Evolutionary conservation across 2,113 vertebrate species (phyloP).

Genomic region (Meleagris gallopavo): DNA sequence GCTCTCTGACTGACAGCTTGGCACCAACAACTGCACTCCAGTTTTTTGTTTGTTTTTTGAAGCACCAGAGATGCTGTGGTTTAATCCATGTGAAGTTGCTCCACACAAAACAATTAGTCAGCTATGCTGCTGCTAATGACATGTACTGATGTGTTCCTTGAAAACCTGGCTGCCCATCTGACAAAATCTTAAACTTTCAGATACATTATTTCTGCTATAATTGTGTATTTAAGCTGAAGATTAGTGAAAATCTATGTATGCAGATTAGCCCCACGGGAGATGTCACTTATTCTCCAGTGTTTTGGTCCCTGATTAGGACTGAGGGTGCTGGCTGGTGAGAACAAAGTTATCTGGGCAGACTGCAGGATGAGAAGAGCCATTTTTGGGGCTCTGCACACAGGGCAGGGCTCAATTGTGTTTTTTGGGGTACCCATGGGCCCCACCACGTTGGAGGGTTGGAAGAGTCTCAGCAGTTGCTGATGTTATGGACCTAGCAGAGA

Average conservation of each 20-base stretch:
- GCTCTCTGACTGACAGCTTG: not conserved
- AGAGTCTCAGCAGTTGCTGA: not conserved
- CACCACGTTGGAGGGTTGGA: not conserved
- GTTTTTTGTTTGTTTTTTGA: not conserved
- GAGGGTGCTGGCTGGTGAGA: not conserved
- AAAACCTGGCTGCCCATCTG: not conserved
- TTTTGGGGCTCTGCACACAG: not conserved
- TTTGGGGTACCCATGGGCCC: not conserved
- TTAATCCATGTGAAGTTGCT: not conserved
- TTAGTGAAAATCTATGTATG: not conserved
- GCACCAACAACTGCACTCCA: not conserved
- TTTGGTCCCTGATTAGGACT: not conserved
- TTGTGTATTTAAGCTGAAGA: not conserved
- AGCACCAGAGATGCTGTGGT: not conserved
- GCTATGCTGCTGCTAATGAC: not conserved
- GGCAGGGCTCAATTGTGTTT: not conserved
- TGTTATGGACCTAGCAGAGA: not conserved
- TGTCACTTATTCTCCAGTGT: accelerated
- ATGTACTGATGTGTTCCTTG: not conserved
- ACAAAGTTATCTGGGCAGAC: not conserved
- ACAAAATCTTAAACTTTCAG: not conserved
- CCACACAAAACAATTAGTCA: not conserved
- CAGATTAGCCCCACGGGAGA: not conserved
- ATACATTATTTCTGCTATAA: not conserved
- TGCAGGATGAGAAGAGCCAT: not conserved